Evolutionary conservation across 2,888 invertebrate genomes (phyloP).

Genomic region (Scaptodrosophila latifasciaeformis): DNA sequence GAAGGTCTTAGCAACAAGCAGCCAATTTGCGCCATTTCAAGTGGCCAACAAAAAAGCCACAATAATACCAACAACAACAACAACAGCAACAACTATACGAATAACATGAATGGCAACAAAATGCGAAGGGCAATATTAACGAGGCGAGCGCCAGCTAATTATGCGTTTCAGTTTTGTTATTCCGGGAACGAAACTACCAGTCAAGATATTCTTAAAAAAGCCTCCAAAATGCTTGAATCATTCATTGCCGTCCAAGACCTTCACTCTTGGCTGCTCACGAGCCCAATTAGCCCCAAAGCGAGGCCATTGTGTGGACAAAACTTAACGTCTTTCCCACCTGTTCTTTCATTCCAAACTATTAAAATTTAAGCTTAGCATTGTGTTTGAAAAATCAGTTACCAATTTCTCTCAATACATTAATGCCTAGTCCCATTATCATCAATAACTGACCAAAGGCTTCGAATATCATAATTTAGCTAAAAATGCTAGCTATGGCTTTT

Average conservation of each 20-base stretch:
- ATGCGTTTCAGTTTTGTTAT: constrained; percentile 50
- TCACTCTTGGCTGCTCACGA: constrained; percentile 46
- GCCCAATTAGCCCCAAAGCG: constrained; percentile 64
- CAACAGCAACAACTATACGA: constrained; percentile 12
- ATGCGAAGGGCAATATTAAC: not conserved
- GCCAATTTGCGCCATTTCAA: constrained; percentile 63
- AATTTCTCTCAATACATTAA: no score
- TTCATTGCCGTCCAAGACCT: not conserved
- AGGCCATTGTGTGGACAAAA: constrained; percentile 43
- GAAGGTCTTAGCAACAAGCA: constrained; percentile 34
- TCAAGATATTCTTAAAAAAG: no score
- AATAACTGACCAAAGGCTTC: no score
- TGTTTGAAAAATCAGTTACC: no score
- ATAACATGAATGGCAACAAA: not conserved
- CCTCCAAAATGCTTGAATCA: no score
- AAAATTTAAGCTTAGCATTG: no score
- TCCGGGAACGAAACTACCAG: constrained; percentile 14
- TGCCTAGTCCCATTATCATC: no score
- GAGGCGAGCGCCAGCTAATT: constrained; percentile 47
- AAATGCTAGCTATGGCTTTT: no score
- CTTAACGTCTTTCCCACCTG: not conserved
- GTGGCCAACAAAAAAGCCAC: constrained; percentile 34
- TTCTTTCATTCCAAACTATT: no score
- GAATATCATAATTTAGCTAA: no score
- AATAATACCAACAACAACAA: constrained; percentile 20